phyloP scores from a whole-genome alignment of 2,113 vertebrate species.

The Cryptomyrus ogoouensis region DNA sequence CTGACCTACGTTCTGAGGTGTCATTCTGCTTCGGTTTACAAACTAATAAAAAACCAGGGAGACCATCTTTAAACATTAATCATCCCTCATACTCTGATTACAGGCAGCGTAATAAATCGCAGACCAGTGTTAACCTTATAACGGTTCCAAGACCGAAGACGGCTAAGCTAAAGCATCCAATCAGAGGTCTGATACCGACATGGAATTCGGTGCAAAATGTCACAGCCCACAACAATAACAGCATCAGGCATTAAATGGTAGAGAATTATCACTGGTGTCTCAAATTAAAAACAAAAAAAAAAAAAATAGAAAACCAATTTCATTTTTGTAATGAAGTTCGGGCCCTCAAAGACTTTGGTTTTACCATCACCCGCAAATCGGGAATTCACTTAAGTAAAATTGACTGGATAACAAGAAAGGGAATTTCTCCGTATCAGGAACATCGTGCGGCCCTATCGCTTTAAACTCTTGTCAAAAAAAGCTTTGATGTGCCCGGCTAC shows the following conservation, averaged over 20 bases:
- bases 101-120: conserved; percentile 37
- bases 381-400: conserved; percentile 72
- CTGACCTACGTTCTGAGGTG: conserved; percentile 45
- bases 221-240: conserved; percentile 23
- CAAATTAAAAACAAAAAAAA: conserved; percentile 27
- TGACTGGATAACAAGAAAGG: conserved; percentile 58
- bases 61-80: conserved; percentile 34
- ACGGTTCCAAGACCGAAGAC: conserved; percentile 39
- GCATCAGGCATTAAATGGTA: conserved; percentile 34
- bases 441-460: conserved; percentile 75
- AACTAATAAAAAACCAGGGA: conserved; percentile 29
- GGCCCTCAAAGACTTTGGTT: conserved; percentile 46
- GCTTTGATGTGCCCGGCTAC: conserved; percentile 85
- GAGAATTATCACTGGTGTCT: conserved; percentile 38
- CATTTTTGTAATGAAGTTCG: conserved; percentile 52
- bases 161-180: conserved; percentile 41
- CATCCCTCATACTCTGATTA: conserved; percentile 43
- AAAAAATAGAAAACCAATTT: conserved; percentile 34
- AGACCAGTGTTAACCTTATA: conserved; percentile 38
- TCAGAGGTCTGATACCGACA: conserved; percentile 39
- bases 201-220: neutral
- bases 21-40: conserved; percentile 44
- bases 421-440: conserved; percentile 66
- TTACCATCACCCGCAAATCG: conserved; percentile 59
- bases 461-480: conserved; percentile 80